Base-by-base conservation (phyloP, 92 coral and sea anemone genomes). In the Umimayanthus chanpuru region DNA sequence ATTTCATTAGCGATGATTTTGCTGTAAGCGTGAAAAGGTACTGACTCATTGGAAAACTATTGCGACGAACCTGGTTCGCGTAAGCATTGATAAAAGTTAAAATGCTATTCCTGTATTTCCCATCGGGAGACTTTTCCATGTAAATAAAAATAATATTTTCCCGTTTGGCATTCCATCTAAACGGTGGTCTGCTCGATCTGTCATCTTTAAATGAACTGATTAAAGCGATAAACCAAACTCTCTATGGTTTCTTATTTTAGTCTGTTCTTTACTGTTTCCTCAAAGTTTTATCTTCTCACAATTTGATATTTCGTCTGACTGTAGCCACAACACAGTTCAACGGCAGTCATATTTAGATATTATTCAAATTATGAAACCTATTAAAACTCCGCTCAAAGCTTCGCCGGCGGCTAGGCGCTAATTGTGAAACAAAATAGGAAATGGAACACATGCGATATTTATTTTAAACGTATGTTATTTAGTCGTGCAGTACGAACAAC, bases 361-460 rank as follows among this genome's bases (percentile, higher is more conserved):
- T 83, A 83, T 83, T 83, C 77, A 68, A 71, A 71, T 83, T 83
- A 53, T 83, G 43, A 29, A 83, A 71, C 78, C 87, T 83, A 83
- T 83, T 83, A 83, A 83, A 70, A 83, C 61, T 70, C n/a, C 44
- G 77, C 78, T 83, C 77, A 41, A 53, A 68, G 77, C 77, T 70
- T 70, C 38, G 87, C 87, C 87, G 65, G 87, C 77, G 87, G 78
- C 87, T 18, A 70, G 67, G 87, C 87, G 87, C 64, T 83, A 83
- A 83, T 83, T 67, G 87, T 83, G 77, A 83, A 83, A 83, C 87
- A 83, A 83, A 83, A 83, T 83, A 83, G 87, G 87, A 83, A 68
- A 83, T 83, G 78, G 87, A 83, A 18, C 65, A 47, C 78, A 83
- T 41, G 87, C 77, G 87, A 70, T 81, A 81, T 81, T 65, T 81